These are phyloP conservation scores for Prunella himalayana DNA, from an alignment of 2,113 vertebrate species.

Conservation along the genomic window DNA sequence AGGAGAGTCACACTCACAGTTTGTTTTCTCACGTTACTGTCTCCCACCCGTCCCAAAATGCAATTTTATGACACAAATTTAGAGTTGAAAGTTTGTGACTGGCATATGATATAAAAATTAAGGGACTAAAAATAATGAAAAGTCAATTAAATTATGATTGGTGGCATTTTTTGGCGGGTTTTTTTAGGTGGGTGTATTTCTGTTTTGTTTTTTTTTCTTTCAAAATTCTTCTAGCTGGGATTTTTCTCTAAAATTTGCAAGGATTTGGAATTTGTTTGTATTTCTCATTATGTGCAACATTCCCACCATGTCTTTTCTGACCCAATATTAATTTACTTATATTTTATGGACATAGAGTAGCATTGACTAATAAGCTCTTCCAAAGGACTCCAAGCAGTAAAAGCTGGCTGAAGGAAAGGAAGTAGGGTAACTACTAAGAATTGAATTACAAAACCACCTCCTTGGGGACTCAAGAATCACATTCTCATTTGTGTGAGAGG, in stretches of 20 bases:
- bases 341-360: neutral
- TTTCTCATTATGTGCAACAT: neutral
- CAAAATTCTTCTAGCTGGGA: neutral
- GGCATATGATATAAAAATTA: neutral
- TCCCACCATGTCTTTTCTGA: neutral
- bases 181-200: rapidly evolving
- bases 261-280: neutral
- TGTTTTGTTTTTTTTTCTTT: neutral
- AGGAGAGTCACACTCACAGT: neutral
- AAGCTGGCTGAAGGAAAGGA: neutral
- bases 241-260: neutral
- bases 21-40: neutral
- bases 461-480: neutral
- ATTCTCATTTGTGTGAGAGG: neutral
- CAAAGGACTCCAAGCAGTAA: neutral
- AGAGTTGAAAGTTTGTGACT: neutral
- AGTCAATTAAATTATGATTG: neutral
- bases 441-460: neutral
- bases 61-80: neutral
- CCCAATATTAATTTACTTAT: neutral
- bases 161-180: rapidly evolving
- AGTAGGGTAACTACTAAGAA: neutral
- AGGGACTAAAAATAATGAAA: neutral
- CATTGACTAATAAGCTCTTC: neutral
- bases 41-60: rapidly evolving